Evolutionary conservation across 1,140 invertebrate genomes (phyloP).

Genomic region (Zaprionus taronus): DNA sequence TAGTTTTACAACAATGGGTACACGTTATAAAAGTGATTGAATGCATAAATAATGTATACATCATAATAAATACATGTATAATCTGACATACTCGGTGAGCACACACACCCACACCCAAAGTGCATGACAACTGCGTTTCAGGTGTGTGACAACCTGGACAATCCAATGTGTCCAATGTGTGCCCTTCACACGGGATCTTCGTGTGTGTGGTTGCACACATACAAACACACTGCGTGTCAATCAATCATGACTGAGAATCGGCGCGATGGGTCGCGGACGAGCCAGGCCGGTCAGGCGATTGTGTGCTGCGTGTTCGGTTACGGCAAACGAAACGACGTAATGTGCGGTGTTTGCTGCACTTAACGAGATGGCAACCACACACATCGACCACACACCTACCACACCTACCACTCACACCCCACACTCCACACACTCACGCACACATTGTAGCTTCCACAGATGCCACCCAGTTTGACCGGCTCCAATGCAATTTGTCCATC

Average conservation of each 20-base stretch:
- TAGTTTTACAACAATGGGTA: background rate
- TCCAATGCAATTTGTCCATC: slow-evolving; percentile 64
- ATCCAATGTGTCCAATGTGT: background rate
- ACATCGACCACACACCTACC: slow-evolving; percentile 1
- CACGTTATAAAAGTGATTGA: background rate
- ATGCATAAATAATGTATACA: background rate
- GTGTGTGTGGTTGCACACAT: slow-evolving; percentile 39
- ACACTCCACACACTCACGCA: background rate
- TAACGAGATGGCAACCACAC: slow-evolving; percentile 54
- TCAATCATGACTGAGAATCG: slow-evolving; percentile 54
- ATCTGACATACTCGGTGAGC: background rate
- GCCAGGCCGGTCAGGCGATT: background rate
- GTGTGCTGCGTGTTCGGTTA: slow-evolving; percentile 29
- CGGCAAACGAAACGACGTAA: slow-evolving; percentile 65
- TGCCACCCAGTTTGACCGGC: slow-evolving; percentile 17
- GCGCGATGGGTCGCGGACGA: background rate
- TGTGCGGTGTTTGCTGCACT: slow-evolving; percentile 75
- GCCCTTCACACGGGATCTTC: slow-evolving; percentile 42
- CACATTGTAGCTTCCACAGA: background rate
- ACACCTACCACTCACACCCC: slow-evolving; percentile 1
- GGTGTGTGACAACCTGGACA: background rate
- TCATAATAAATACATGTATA: background rate
- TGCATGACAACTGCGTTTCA: no score
- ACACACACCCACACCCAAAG: background rate
- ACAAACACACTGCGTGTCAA: slow-evolving; percentile 52